Percentiles rank a stretch among this genome's conserved stretches.
Conservation (phyloP, 2,113 vertebrate genomes). For the Sciurus niger region DNA sequence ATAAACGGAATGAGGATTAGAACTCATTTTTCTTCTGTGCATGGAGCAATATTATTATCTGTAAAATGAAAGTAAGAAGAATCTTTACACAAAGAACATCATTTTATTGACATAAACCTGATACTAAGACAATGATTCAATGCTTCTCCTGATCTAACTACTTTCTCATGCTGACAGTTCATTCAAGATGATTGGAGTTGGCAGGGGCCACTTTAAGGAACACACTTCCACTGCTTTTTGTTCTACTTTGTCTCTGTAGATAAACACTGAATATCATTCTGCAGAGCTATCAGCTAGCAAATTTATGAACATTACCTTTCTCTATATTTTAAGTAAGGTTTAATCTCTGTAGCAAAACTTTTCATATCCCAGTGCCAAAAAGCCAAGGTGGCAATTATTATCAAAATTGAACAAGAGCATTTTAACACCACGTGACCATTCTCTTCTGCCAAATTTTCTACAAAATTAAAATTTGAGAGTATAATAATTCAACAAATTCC, state of each 20-base stretch:
- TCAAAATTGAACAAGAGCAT: conserved; percentile 30
- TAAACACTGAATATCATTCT: conserved; percentile 37
- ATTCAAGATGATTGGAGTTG: neutral
- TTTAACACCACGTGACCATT: neutral
- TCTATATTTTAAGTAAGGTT: conserved; percentile 3
- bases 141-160: neutral
- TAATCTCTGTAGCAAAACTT: neutral
- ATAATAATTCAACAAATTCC: conserved; percentile 53
- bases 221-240: neutral
- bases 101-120: neutral
- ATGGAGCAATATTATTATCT: neutral
- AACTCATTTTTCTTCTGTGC: neutral
- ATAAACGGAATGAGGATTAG: neutral
- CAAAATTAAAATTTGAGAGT: conserved; percentile 69
- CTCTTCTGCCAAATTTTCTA: conserved; percentile 47
- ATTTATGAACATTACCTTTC: neutral
- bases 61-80: neutral
- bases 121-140: neutral
- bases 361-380: neutral
- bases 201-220: neutral
- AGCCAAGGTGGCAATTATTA: neutral
- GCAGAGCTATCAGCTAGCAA: conserved; percentile 20
- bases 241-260: neutral
- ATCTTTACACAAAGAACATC: neutral
- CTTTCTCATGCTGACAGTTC: neutral